These are phyloP conservation scores for Eupithecia vulgata DNA, from an alignment of 2,888 invertebrate species.

Conservation along the genomic window DNA sequence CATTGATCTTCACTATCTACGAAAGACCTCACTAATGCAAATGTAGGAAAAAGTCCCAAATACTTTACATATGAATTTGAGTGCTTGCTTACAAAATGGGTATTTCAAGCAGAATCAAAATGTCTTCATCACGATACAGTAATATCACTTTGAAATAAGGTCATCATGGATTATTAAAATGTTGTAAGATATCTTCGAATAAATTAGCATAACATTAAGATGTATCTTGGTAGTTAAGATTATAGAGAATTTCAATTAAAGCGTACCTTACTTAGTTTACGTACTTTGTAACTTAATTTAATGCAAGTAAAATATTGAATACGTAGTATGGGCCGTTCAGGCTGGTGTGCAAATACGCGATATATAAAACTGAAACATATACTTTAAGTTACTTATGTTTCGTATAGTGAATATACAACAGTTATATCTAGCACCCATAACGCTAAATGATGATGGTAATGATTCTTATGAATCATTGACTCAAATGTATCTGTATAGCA, in stretches of 20 bases:
- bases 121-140: background rate
- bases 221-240: background rate
- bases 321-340: background rate
- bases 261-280: background rate
- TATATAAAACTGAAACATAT: background rate
- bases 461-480: background rate
- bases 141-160: background rate
- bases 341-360: background rate
- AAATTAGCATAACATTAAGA: slow-evolving; percentile 2
- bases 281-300: background rate
- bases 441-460: background rate
- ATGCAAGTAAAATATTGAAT: background rate
- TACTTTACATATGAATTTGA: background rate
- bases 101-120: background rate
- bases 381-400: background rate
- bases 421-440: background rate
- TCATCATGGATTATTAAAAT: background rate
- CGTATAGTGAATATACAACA: background rate
- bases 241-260: background rate
- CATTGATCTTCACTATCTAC: background rate
- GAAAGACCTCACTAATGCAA: slow-evolving; percentile 1
- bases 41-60: background rate
- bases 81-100: background rate
- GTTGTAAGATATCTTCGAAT: background rate
- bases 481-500: background rate